phyloP scores from a whole-genome alignment of 2,888 invertebrate genomes.

The Calameuta pallipes region DNA sequence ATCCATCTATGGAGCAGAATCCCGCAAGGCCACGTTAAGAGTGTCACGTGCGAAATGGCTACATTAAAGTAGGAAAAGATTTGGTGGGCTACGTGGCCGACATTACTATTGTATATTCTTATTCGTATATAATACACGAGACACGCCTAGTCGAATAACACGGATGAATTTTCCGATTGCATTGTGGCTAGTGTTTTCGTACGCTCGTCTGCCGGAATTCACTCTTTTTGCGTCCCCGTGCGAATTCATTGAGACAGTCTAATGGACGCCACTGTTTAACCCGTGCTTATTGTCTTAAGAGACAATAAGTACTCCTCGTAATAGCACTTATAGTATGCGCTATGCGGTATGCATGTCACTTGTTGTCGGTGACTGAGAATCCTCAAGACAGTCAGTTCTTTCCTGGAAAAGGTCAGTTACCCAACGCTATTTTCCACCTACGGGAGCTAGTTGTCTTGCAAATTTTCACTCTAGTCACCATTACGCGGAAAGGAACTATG shows the following conservation, averaged over 20 bases:
- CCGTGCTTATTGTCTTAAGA: neutral
- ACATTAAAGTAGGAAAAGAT: slow-evolving; percentile 32
- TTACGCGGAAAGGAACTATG: neutral
- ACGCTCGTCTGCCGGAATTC: neutral
- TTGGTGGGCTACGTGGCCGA: too few species aligned
- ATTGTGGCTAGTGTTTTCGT: neutral
- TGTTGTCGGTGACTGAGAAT: neutral
- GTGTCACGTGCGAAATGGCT: slow-evolving; percentile 33
- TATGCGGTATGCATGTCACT: neutral
- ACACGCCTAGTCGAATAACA: neutral
- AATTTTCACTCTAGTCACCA: neutral
- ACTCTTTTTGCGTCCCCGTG: neutral
- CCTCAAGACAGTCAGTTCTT: slow-evolving; percentile 22
- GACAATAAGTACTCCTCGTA: neutral
- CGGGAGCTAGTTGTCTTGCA: neutral
- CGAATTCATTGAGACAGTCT: neutral
- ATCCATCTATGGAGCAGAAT: slow-evolving; percentile 30
- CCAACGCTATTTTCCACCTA: neutral
- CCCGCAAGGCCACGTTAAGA: slow-evolving; percentile 26
- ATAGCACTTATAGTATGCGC: neutral
- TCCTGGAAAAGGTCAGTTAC: slow-evolving; percentile 35
- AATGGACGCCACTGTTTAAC: neutral
- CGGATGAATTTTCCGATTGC: neutral
- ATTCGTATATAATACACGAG: neutral
- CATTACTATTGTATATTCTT: neutral